Base-by-base conservation (phyloP, 2,888 invertebrate species). In the Frankliniella intonsa region DNA sequence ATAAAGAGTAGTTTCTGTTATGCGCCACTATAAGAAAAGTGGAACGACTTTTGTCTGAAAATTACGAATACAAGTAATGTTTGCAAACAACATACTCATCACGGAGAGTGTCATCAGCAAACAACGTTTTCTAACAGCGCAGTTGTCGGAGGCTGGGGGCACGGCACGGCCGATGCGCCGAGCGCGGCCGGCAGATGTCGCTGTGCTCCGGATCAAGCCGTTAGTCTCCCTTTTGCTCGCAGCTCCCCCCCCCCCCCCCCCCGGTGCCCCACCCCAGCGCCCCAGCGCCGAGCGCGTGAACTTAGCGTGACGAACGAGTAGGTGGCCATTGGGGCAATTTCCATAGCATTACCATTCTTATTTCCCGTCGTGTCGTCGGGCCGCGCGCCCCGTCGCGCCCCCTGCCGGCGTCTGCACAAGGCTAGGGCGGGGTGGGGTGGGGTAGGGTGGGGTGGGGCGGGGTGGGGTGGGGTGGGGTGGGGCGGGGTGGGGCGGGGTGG, bases 321-420 rank as follows among this genome's bases (percentile, higher is more conserved):
- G 55, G 55, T 55, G 55, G 17, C 25, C 69, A 22, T 25, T n/a
- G 69, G 22, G 22, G 11, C 69, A 76, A 76, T 76, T 76, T 76
- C 69, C 69, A 76, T 76, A 25, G 22, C 22, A 76, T 76, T 76
- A 76, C 69, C 69, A 76, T 76, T 25, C 69, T 76, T 76, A 76
- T 76, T 76, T 76, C 25, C 62, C 17, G 62, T 62, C 38, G 38
- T 5, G 38, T 38, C 38, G 3, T 38, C 38, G 38, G 38, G 38
- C 38, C 38, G 3, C 38, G 38, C 5, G 38, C 38, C 38, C 38
- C 38, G 38, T 38, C 3, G 38, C 38, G 38, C 38, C 38, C 38
- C 5, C 38, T 38, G 38, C 38, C 38, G 38, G 5, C 38, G 38
- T 2, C 38, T 38, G 38, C 38, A 38, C 38, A 38, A 2, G 38